Evolutionary conservation across 2,113 vertebrate genomes (phyloP).

Genomic region (Oxyura jamaicensis): DNA sequence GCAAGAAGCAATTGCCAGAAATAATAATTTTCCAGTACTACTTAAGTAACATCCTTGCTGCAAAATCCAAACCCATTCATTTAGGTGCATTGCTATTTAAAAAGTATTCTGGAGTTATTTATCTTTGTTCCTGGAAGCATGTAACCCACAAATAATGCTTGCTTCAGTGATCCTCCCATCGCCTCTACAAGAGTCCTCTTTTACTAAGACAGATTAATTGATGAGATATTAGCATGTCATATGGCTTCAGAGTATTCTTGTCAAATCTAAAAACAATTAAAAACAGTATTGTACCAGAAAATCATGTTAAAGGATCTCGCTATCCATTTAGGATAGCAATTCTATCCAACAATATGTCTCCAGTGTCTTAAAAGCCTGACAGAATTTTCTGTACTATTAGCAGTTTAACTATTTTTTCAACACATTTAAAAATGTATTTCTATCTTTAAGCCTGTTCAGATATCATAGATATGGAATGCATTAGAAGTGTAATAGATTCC

Average conservation of each 20-base stretch:
- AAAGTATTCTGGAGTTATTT: background rate
- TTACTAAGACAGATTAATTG: background rate
- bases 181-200: background rate
- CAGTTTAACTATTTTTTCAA: background rate
- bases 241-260: background rate
- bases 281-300: background rate
- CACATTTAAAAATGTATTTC: background rate
- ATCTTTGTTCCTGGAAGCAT: background rate
- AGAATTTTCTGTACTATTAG: background rate
- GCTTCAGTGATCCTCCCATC: background rate
- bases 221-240: background rate
- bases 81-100: background rate
- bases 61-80: background rate
- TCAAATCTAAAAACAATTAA: background rate
- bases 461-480: background rate
- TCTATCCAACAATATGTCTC: background rate
- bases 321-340: background rate
- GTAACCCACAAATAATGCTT: background rate
- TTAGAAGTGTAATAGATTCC: background rate
- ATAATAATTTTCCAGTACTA: background rate
- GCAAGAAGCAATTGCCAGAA: background rate
- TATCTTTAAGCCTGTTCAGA: background rate
- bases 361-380: background rate
- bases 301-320: background rate
- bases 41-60: background rate